phyloP scores from a whole-genome alignment of 2,797 vertebrate species.

The Hydrolagus colliei region DNA sequence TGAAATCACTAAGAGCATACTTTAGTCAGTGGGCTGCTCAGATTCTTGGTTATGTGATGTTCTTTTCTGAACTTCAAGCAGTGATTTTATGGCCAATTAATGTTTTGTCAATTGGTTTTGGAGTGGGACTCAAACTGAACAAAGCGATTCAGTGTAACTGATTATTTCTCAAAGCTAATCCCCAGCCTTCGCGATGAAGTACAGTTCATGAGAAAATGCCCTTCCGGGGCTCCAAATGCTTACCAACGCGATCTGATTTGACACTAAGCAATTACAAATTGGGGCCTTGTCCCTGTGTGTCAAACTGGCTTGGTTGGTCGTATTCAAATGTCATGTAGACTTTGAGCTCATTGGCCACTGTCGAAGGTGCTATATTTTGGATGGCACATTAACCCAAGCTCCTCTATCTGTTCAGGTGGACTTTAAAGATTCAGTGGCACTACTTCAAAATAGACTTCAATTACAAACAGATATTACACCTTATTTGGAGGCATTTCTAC shows the following conservation, averaged over 20 bases:
- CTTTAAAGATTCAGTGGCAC: no score
- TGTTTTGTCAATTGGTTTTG: conserved; percentile 14
- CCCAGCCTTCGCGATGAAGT: background rate
- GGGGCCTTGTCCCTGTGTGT: background rate
- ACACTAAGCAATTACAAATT: background rate
- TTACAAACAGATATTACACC: no score
- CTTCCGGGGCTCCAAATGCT: background rate
- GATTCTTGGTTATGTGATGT: conserved; percentile 5
- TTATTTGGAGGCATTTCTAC: no score
- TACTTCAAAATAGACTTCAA: no score
- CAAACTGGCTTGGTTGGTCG: background rate
- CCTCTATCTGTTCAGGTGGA: no score
- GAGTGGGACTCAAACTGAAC: background rate
- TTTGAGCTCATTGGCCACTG: no score
- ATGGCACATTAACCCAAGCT: no score
- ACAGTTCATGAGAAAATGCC: background rate
- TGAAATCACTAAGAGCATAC: background rate
- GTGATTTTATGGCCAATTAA: background rate
- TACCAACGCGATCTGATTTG: background rate
- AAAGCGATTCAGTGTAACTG: conserved; percentile 17
- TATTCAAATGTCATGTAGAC: no score
- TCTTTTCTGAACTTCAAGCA: background rate
- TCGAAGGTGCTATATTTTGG: no score
- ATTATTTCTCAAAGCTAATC: background rate
- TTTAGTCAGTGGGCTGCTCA: conserved; percentile 8